phyloP scores from a whole-genome alignment of 1,140 invertebrate genomes.

The Spodoptera frugiperda region DNA sequence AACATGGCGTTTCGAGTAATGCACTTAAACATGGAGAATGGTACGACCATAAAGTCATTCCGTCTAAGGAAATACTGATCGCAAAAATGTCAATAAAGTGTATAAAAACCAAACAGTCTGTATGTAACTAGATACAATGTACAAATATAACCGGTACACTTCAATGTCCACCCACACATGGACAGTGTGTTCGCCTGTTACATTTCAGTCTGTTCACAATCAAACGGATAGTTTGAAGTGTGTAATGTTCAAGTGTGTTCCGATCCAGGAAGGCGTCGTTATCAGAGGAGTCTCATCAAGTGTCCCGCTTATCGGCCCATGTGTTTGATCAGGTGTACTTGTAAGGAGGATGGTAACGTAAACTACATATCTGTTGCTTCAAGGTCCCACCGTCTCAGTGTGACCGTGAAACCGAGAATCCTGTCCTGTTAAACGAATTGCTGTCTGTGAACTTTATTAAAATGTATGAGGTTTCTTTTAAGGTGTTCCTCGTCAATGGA shows the following conservation, averaged over 20 bases:
- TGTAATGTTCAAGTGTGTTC: slow-evolving; percentile 59
- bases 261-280: slow-evolving; percentile 74
- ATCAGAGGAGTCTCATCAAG: slow-evolving; percentile 81
- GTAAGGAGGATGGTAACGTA: slow-evolving; percentile 66
- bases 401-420: slow-evolving; percentile 71
- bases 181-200: slow-evolving; percentile 1
- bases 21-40: slow-evolving; percentile 9
- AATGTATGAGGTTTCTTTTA: slow-evolving; percentile 8
- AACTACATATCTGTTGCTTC: slow-evolving; percentile 63
- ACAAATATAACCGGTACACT: slow-evolving; percentile 9
- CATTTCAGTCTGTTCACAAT: slow-evolving; percentile 35
- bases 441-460: slow-evolving; percentile 54
- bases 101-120: slow-evolving; percentile 18
- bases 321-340: slow-evolving; percentile 82
- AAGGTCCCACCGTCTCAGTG: slow-evolving; percentile 66
- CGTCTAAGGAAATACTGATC: slow-evolving; percentile 15
- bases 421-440: slow-evolving; percentile 69
- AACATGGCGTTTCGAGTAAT: slow-evolving; percentile 9
- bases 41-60: background rate
- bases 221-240: slow-evolving; percentile 40
- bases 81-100: slow-evolving; percentile 16
- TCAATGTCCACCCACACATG: slow-evolving; percentile 5
- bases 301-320: slow-evolving; percentile 79
- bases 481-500: background rate
- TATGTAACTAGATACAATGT: background rate